Conservation (phyloP, 2,888 invertebrate species). For the Torymus tubicola region DNA sequence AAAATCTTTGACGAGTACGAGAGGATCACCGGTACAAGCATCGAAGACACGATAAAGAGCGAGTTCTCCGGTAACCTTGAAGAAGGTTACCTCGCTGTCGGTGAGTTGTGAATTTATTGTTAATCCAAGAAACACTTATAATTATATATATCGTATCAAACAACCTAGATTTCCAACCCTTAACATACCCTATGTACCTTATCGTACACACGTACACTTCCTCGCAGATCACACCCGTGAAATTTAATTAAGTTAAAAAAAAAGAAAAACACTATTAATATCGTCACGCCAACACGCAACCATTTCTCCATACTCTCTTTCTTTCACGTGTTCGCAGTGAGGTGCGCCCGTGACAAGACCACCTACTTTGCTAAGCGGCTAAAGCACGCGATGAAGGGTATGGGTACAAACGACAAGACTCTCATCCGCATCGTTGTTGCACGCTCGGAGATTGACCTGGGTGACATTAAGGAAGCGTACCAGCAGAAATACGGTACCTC, state of each 20-base stretch:
- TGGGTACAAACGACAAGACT: constrained; percentile 92
- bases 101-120: constrained; percentile 70
- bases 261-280: no score
- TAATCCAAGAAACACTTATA: background rate
- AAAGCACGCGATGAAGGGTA: constrained; percentile 91
- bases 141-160: no score
- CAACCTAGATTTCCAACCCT: no score
- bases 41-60: constrained; percentile 87
- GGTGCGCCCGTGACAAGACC: constrained; percentile 87
- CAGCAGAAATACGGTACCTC: constrained; percentile 86
- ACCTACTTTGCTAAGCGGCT: constrained; percentile 91
- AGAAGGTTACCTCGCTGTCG: constrained; percentile 88
- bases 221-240: no score
- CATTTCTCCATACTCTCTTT: no score
- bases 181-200: no score
- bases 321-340: constrained; percentile 77
- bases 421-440: constrained; percentile 91
- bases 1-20: constrained; percentile 85
- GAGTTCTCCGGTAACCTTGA: constrained; percentile 89
- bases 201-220: no score
- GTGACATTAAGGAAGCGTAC: constrained; percentile 89
- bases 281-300: no score
- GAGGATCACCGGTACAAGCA: constrained; percentile 85
- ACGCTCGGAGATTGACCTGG: constrained; percentile 90
- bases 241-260: no score